Evolutionary conservation across 2,113 vertebrate species (phyloP).

Genomic region (Ondatra zibethicus): DNA sequence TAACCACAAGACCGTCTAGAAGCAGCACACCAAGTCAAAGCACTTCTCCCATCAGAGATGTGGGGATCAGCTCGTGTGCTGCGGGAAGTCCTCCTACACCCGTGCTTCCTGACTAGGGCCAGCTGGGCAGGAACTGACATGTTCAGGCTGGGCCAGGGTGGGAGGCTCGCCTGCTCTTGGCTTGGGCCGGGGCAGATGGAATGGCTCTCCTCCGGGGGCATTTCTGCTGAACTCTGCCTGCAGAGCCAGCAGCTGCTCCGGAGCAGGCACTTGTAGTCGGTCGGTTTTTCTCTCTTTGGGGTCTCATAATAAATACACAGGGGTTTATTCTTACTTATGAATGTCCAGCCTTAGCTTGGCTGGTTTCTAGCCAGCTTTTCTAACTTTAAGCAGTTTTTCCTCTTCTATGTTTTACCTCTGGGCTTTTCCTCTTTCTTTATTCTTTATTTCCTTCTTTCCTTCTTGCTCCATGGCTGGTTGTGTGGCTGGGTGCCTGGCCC

Average conservation of each 20-base stretch:
- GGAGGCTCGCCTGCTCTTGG: background rate
- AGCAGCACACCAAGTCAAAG: background rate
- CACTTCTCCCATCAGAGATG: background rate
- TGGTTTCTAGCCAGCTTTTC: background rate
- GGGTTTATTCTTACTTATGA: background rate
- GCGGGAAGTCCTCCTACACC: too few species aligned
- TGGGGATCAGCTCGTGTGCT: background rate
- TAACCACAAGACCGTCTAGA: background rate
- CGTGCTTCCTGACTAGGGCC: fast-evolving
- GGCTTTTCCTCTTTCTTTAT: background rate
- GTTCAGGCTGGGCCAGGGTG: background rate
- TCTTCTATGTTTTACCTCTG: background rate
- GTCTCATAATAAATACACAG: background rate
- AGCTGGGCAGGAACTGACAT: background rate
- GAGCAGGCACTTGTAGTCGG: background rate
- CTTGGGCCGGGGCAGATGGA: background rate
- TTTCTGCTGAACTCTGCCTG: fast-evolving
- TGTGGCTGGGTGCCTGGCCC: background rate
- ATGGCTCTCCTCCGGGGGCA: too few species aligned
- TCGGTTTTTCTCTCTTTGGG: background rate
- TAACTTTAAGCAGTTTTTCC: background rate
- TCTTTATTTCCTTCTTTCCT: background rate
- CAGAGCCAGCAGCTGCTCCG: background rate
- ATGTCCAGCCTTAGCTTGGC: background rate
- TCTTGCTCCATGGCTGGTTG: background rate